Evolutionary conservation across 2,888 invertebrate species (phyloP), one percentile per base, ranked within the genome.

Genomic region (Thyatira batis): DNA sequence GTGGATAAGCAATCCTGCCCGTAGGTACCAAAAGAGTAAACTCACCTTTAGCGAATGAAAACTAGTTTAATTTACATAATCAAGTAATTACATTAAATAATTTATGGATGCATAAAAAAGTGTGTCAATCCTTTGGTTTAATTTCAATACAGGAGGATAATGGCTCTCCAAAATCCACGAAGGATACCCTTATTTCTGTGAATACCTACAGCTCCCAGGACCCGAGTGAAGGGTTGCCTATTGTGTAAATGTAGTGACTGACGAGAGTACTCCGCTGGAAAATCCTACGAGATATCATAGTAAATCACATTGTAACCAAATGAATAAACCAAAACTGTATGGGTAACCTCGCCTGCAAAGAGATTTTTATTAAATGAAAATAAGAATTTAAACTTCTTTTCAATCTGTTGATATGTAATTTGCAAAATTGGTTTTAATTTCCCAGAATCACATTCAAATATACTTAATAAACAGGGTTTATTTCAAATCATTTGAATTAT

Each of bases 191-290:
- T 51, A 65, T 70, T 69, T 71, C 67, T 65, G 57, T 63, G 67
- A 54, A 60, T 66, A 67, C n/a, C n/a, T n/a, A n/a, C 57, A 49
- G 57, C 55, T 52, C 58, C 45, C 44, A 59, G 63, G 58, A 61
- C 58, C 60, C 53, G 55, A 52, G 49, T 60, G 64, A 65, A 64
- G 62, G 66, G 55, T 59, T 56, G 43, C 52, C 65, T 49, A 66
- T 76, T 74, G 71, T 76, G 65, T 57, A 57, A 64, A 62, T 64
- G 67, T 67, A 69, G 54, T 63, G 57, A 58, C 56, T 58, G 54
- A 60, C 59, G 65, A 58, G 61, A 57, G 49, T 54, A 54, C 60
- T 53, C 50, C 54, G 33, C 33, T 39, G 33, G 33, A 39, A 39
- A 39, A 39, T 17, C 33, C 33, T 39, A 33, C 13, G 11, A n/a